Evolutionary conservation across 2,797 vertebrate species (phyloP), one percentile per base, ranked within the genome.

Genomic region (Atherinosoma microstoma): DNA sequence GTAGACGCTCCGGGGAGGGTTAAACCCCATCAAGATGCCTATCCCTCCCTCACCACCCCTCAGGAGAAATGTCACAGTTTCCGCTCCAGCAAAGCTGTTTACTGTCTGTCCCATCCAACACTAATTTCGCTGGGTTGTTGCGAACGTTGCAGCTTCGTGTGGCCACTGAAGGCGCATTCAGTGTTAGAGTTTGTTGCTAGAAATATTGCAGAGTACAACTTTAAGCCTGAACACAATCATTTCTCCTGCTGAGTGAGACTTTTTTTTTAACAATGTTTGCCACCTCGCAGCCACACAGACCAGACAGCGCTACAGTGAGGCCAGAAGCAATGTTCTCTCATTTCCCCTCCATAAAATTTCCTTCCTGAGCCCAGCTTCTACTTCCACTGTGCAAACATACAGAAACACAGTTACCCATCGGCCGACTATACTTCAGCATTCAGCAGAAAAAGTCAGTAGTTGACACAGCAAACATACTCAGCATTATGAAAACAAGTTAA

Each of bases 271-370:
- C 65, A 80, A 70, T 30, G 65, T 3, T 47, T 45, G 20, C 51
- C 67, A 60, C 38, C 59, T 76, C 63, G 59, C 63, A 70, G 79
- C n/a, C 36, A 20, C 38, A 6, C 42, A 63, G 70, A 70, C 59
- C 67, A 69, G 51, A 45, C 42, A 32, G 63, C n/a, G 58, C 58
- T 36, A 4, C 36, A 56, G 47, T 54, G 42, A 76, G 72, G 61
- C 75, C 84, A 64, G 53, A 83, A 70, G 70, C 70, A 94, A 93
- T 95, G 94, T 94, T 93, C 90, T 91, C 81, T 61, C 57, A 80
- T 82, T 93, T 91, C 92, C 91, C 69, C 71, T 84, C 56, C 42
- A 70, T 29, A 56, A 84, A 84, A 73, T 45, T 27, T 67, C 76
- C 85, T 92, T 93, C 92, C 91, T 92, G 82, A 77, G 75, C 73